A percentile compares a stretch with the other conserved stretches of the same genome.
Conservation (phyloP, 2,113 vertebrate species). For the Odobenus rosmarus region DNA sequence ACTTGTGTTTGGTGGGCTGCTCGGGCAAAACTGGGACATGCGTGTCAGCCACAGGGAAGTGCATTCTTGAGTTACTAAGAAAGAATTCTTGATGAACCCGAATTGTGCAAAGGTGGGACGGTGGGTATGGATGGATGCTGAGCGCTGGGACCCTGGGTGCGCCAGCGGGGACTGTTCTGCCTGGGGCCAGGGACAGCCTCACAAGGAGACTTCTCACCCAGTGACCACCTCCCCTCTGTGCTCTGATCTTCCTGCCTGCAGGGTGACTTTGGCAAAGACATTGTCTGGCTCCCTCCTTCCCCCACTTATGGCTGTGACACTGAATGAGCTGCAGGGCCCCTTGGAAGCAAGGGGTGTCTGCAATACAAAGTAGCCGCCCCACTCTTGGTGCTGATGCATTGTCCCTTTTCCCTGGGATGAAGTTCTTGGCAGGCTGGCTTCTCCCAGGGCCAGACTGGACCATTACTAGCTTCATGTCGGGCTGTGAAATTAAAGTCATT, state of each 20-base stretch:
- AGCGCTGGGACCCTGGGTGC: neutral
- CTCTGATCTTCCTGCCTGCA: neutral
- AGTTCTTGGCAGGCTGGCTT: neutral
- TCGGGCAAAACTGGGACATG: neutral
- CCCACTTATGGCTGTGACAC: neutral
- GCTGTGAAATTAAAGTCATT: constrained; percentile 21
- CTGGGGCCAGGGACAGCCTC: neutral
- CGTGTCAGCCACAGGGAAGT: neutral
- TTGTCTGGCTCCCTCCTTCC: constrained; percentile 13
- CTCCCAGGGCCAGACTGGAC: constrained; percentile 18
- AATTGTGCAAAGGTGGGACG: neutral
- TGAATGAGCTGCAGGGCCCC: constrained; percentile 1
- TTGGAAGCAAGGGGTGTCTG: neutral
- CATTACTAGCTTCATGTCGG: neutral
- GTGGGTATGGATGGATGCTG: neutral
- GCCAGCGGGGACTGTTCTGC: neutral
- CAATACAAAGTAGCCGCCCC: neutral
- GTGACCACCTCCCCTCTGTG: neutral
- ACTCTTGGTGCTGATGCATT: neutral
- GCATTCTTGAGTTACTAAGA: neutral
- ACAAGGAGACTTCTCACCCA: accelerated
- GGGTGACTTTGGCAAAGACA: neutral
- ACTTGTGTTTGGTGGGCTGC: neutral
- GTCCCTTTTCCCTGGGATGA: neutral
- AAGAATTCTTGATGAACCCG: neutral